Percentiles rank a stretch among this genome's conserved stretches.
These are phyloP conservation scores for Seira sanloemensis DNA, from an alignment of 2,888 invertebrate species.

Conservation along the genomic window DNA sequence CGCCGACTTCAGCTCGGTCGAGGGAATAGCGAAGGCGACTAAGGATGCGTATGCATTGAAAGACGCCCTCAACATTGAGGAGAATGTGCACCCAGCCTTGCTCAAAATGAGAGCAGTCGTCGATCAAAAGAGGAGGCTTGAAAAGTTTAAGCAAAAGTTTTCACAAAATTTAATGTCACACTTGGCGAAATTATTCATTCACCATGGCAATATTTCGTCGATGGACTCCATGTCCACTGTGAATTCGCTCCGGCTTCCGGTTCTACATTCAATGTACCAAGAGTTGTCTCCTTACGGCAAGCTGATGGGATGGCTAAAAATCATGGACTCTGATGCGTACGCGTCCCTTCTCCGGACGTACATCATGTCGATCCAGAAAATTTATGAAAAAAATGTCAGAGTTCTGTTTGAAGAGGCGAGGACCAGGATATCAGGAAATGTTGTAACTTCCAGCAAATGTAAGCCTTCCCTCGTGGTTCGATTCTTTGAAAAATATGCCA, in stretches of 20 bases:
- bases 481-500: too few relatives aligned
- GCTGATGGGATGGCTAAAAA: constrained; percentile 93
- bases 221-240: constrained; percentile 62
- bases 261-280: constrained; percentile 87
- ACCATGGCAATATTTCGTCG: constrained; percentile 81
- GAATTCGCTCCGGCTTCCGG: constrained; percentile 82
- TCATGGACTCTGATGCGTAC: constrained; percentile 89
- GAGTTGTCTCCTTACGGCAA: constrained; percentile 92
- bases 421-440: constrained; percentile 77
- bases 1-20: constrained; percentile 68
- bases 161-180: constrained; percentile 90
- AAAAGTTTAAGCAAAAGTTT: constrained; percentile 86
- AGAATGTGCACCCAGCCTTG: constrained; percentile 80
- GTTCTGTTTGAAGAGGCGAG: constrained; percentile 87
- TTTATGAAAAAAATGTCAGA: constrained; percentile 91
- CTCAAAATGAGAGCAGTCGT: constrained; percentile 85
- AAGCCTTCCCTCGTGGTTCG: too few relatives aligned
- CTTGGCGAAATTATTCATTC: constrained; percentile 95
- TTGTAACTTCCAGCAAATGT: constrained; percentile 64
- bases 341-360: constrained; percentile 88
- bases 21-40: constrained; percentile 71
- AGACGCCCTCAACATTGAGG: constrained; percentile 77
- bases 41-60: constrained; percentile 68
- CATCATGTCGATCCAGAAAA: constrained; percentile 87
- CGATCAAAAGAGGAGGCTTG: constrained; percentile 87